These are phyloP conservation scores for Falco novaeseelandiae DNA, from an alignment of 2,797 vertebrate species.

Conservation along the genomic window DNA sequence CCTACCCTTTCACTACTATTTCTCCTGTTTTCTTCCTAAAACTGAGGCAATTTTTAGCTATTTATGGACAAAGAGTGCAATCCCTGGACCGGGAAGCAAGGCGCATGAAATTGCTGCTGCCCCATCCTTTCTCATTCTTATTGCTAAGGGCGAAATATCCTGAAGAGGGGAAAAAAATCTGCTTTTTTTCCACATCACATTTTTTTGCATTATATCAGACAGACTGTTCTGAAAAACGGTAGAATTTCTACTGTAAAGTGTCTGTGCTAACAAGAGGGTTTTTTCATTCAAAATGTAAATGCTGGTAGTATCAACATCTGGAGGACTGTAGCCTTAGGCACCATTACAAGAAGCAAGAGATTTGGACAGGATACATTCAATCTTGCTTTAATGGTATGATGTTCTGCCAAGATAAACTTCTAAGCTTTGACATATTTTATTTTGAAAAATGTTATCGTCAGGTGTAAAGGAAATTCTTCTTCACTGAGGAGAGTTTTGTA, in stretches of 20 bases:
- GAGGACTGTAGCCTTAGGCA: constrained; percentile 70
- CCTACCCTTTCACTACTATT: neutral
- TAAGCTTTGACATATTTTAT: constrained; percentile 75
- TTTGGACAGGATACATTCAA: constrained; percentile 82
- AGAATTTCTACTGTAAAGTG: neutral
- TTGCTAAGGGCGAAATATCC: neutral
- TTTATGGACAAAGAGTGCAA: neutral
- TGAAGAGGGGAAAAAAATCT: neutral
- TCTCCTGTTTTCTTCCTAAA: neutral
- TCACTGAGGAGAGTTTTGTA: constrained; percentile 48
- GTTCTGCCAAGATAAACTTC: constrained; percentile 79
- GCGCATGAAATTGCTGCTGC: neutral
- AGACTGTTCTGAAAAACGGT: neutral
- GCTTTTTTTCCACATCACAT: neutral
- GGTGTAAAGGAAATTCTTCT: constrained; percentile 80
- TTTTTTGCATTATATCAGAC: constrained; percentile 5
- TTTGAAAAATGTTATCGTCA: constrained; percentile 77
- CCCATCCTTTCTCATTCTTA: neutral
- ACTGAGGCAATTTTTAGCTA: neutral
- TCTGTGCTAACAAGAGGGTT: neutral
- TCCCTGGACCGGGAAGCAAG: neutral
- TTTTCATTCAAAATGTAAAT: constrained; percentile 51
- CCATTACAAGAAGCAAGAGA: constrained; percentile 76
- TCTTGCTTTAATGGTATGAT: constrained; percentile 76
- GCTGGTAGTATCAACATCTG: constrained; percentile 70